Conservation (phyloP, 2,888 invertebrate genomes). For the Embidobia sp. region DNA sequence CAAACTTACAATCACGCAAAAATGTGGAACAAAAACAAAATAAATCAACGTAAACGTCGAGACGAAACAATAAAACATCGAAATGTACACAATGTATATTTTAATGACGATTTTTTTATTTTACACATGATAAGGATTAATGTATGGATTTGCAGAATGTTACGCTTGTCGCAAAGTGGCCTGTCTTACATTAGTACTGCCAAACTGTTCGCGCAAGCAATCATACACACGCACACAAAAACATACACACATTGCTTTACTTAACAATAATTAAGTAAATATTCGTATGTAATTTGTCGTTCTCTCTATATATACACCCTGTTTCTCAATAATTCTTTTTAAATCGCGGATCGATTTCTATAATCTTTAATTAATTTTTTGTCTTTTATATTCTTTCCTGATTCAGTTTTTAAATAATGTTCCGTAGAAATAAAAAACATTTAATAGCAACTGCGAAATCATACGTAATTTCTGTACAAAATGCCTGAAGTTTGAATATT, state of each 20-base stretch:
- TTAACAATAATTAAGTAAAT: conserved; percentile 81
- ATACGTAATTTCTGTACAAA: too few relatives aligned
- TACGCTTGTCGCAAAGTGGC: conserved; percentile 40
- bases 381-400: not conserved
- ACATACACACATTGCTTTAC: conserved; percentile 55
- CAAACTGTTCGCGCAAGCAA: conserved; percentile 64
- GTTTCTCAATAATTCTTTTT: conserved; percentile 69
- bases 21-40: conserved; percentile 1
- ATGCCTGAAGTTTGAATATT: too few relatives aligned
- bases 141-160: conserved; percentile 1
- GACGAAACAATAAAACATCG: conserved; percentile 26
- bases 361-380: not conserved
- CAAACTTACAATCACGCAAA: not conserved
- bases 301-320: conserved; percentile 80
- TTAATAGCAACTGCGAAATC: too few relatives aligned
- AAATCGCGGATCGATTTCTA: conserved; percentile 46
- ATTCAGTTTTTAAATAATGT: too few relatives aligned
- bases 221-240: conserved; percentile 59
- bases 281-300: conserved; percentile 75
- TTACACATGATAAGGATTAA: conserved; percentile 44
- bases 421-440: too few relatives aligned
- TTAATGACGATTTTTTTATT: conserved; percentile 35
- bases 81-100: conserved; percentile 40
- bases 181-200: conserved; percentile 64
- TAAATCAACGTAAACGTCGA: not conserved